phyloP scores from a whole-genome alignment of 1,140 invertebrate species.

The Drosophila repletoides region DNA sequence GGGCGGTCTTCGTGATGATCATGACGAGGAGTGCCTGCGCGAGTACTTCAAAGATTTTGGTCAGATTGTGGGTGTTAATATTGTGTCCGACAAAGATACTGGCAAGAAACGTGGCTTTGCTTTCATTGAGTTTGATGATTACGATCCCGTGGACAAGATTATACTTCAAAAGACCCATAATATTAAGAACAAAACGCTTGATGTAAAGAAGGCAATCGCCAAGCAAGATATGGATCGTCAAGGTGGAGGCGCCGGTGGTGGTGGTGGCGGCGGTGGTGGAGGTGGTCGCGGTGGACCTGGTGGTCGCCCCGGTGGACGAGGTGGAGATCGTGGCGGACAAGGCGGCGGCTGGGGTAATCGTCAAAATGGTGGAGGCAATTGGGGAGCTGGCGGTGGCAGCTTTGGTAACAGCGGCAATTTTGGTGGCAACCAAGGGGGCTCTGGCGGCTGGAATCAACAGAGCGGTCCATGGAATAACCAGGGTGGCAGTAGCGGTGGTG shows the following conservation, averaged over 20 bases:
- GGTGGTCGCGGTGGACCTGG: slow-evolving; percentile 54
- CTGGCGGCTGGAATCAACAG: slow-evolving; percentile 71
- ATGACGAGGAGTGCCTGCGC: slow-evolving; percentile 93
- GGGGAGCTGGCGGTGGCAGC: slow-evolving; percentile 82
- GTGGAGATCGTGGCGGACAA: slow-evolving; percentile 62
- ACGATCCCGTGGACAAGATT: slow-evolving; percentile 97
- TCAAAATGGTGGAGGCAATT: slow-evolving; percentile 82
- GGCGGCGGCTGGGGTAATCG: slow-evolving; percentile 70
- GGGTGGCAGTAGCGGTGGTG: slow-evolving; percentile 65
- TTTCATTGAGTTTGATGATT: slow-evolving; percentile 98
- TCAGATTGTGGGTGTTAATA: slow-evolving; percentile 91
- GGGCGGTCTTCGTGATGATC: slow-evolving; percentile 95
- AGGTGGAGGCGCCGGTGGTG: slow-evolving; percentile 65
- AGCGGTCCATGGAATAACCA: slow-evolving; percentile 72
- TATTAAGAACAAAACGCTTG: slow-evolving; percentile 89
- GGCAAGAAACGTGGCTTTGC: slow-evolving; percentile 97
- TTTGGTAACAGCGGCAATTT: slow-evolving; percentile 73
- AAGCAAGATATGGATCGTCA: slow-evolving; percentile 87
- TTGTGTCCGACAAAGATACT: slow-evolving; percentile 95
- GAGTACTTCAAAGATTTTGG: slow-evolving; percentile 95
- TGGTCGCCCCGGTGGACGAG: slow-evolving; percentile 47
- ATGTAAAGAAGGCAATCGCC: slow-evolving; percentile 91
- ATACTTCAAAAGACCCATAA: slow-evolving; percentile 90
- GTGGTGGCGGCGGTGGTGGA: slow-evolving; percentile 35
- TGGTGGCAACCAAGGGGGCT: slow-evolving; percentile 49